Evolutionary conservation across 2,797 vertebrate species (phyloP).

Genomic region (Arvicola amphibius): DNA sequence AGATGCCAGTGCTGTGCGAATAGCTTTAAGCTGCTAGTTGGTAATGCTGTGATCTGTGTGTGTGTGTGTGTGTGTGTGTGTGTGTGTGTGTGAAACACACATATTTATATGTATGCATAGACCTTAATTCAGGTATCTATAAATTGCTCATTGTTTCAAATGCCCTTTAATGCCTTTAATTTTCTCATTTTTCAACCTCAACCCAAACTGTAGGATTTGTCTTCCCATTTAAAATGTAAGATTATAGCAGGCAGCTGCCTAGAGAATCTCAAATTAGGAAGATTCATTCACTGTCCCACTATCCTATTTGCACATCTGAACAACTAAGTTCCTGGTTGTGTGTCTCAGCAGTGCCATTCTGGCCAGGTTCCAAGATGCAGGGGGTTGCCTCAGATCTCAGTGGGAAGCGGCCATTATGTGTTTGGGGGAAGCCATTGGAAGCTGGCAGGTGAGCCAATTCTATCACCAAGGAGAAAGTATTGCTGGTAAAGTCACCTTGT

Average conservation of each 20-base stretch:
- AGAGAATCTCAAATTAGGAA: conserved; percentile 81
- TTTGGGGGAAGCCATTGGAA: conserved; percentile 86
- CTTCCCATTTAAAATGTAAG: conserved; percentile 72
- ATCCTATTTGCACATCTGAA: conserved; percentile 85
- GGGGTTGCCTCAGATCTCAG: conserved; percentile 87
- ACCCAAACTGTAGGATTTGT: neutral
- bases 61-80: too few relatives aligned
- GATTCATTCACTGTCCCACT: conserved; percentile 83
- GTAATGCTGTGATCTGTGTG: neutral
- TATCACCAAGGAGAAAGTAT: conserved; percentile 84
- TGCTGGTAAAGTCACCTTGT: conserved; percentile 87
- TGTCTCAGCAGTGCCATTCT: conserved; percentile 84
- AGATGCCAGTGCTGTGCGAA: conserved; percentile 16
- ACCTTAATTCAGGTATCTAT: conserved; percentile 13
- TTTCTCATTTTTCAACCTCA: neutral
- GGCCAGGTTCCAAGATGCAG: conserved; percentile 84
- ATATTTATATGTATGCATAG: too few relatives aligned
- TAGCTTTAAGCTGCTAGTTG: neutral
- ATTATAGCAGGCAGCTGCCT: conserved; percentile 57
- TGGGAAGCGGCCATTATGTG: conserved; percentile 83
- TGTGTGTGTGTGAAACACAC: too few relatives aligned
- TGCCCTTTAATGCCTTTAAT: conserved; percentile 2
- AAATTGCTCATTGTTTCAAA: neutral
- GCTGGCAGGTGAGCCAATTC: conserved; percentile 86
- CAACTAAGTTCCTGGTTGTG: conserved; percentile 81